Evolutionary conservation across 30 jellyfish, hydroid and myxozoan species (phyloP), one percentile per base, ranked within the genome.

Genomic region (Clytia hemisphaerica): DNA sequence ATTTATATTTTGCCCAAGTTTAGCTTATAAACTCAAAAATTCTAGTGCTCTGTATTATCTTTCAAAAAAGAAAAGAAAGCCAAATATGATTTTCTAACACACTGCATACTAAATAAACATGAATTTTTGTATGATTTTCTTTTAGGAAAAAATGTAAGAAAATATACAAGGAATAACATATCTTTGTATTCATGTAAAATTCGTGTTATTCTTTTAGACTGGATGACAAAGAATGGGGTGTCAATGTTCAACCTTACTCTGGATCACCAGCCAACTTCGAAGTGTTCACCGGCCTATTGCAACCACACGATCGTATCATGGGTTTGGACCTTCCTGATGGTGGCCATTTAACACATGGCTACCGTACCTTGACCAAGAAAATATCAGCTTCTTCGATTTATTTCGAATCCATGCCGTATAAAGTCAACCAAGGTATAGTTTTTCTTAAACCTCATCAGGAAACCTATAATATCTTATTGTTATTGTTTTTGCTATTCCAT

Each of bases 201-300:
- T 12, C 19, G 14, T 25, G 30, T 60, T 60, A 61, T 32, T 35
- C 24, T 61, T 61, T 7, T 65, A 90, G 95, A 54, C 79, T 90
- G 22, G 92, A 90, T 72, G 45, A 71, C 21, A 81, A 76, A 24
- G 66, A 82, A n/a, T 90, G 98, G 98, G 95, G 95, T 33, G 98
- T 90, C 33, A 90, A 90, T 48, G 98, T 90, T 18, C 98, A 90
- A 55, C 98, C 98, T 6, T 84, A 67, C 40, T 90, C 98, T 51
- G 98, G 98, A 18, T 90, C 98, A 27, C 98, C 98, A 4, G 98
- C 98, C 15, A 90, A 90, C 67, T 90, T 90, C 59, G 95, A 54
- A 30, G 98, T 90, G 3, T 90, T 75, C 82, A 90, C 98, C 28
- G 98, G 92, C 12, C 63, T 90, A 49, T 58, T 90, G 73, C 89